A percentile compares a stretch with the other conserved stretches of the same genome.
Conservation (phyloP, 2,888 invertebrate species). For the Synergus japonicus region DNA sequence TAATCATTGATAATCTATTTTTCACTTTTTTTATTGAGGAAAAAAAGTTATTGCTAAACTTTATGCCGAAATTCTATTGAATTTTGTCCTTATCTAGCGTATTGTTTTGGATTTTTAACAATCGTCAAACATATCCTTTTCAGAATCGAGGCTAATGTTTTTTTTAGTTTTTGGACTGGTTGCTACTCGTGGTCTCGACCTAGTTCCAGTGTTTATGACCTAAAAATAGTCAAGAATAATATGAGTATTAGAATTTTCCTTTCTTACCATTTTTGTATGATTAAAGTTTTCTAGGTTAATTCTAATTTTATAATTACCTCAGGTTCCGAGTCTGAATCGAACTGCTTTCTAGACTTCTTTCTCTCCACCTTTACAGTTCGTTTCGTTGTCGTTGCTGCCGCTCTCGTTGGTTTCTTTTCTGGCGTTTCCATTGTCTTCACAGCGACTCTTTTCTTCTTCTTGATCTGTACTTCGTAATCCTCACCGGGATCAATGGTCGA, state of each 20-base stretch:
- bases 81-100: background rate
- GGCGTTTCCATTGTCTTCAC: slow-evolving; percentile 49
- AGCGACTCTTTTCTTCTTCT: slow-evolving; percentile 59
- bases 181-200: slow-evolving; percentile 57
- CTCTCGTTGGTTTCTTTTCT: slow-evolving; percentile 45
- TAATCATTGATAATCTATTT: background rate
- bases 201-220: slow-evolving; percentile 64
- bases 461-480: slow-evolving; percentile 71
- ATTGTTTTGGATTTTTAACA: background rate
- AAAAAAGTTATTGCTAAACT: background rate
- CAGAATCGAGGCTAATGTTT: slow-evolving; percentile 54
- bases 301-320: slow-evolving; percentile 63
- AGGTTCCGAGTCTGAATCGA: slow-evolving; percentile 61
- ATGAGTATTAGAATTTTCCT: background rate
- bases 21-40: background rate
- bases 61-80: background rate
- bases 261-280: too few relatives aligned
- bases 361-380: slow-evolving; percentile 29
- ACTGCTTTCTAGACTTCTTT: slow-evolving; percentile 50
- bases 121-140: slow-evolving; percentile 67
- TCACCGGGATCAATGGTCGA: slow-evolving; percentile 68
- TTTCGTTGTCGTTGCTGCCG: background rate
- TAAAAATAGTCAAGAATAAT: slow-evolving; percentile 43
- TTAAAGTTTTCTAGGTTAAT: background rate
- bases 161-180: slow-evolving; percentile 41